phyloP scores from a whole-genome alignment of 2,797 vertebrate species.

The Neostethus bicornis region DNA sequence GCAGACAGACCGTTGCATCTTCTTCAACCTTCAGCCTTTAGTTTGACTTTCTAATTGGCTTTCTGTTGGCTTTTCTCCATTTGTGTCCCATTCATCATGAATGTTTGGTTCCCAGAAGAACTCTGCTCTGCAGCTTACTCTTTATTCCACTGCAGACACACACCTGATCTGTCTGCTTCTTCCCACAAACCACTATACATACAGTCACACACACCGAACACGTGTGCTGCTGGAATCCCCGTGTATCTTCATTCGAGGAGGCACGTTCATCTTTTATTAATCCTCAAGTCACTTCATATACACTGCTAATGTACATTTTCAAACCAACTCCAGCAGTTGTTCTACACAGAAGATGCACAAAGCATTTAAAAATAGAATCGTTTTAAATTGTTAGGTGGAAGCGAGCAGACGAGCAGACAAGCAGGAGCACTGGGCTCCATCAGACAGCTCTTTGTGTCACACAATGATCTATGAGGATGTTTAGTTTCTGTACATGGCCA shows the following conservation, averaged over 20 bases:
- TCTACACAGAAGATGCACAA: constrained; percentile 25
- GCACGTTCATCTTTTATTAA: constrained; percentile 56
- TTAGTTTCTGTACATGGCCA: too few relatives aligned
- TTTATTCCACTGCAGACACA: constrained; percentile 18
- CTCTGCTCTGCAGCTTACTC: constrained; percentile 20
- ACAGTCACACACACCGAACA: constrained; percentile 8
- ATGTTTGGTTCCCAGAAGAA: constrained; percentile 33
- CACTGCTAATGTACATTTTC: constrained; percentile 32
- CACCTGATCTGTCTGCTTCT: constrained; percentile 23
- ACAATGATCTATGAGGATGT: too few relatives aligned
- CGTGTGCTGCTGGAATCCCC: neutral
- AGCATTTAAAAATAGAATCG: constrained; percentile 5
- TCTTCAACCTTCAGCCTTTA: constrained; percentile 40
- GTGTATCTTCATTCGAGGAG: constrained; percentile 13
- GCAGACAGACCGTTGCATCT: constrained; percentile 49
- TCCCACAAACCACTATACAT: constrained; percentile 7
- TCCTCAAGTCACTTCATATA: constrained; percentile 46
- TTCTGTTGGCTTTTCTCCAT: constrained; percentile 17
- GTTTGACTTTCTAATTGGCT: constrained; percentile 40
- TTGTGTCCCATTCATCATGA: constrained; percentile 27
- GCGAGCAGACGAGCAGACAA: too few relatives aligned
- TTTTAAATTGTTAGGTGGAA: neutral
- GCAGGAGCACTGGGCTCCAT: too few relatives aligned
- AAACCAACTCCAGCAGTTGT: constrained; percentile 20
- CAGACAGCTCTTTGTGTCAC: too few relatives aligned